A percentile compares a stretch with the other conserved stretches of the same genome.
phyloP scores from a whole-genome alignment of 2,797 vertebrate genomes.

The Poecilia picta region DNA sequence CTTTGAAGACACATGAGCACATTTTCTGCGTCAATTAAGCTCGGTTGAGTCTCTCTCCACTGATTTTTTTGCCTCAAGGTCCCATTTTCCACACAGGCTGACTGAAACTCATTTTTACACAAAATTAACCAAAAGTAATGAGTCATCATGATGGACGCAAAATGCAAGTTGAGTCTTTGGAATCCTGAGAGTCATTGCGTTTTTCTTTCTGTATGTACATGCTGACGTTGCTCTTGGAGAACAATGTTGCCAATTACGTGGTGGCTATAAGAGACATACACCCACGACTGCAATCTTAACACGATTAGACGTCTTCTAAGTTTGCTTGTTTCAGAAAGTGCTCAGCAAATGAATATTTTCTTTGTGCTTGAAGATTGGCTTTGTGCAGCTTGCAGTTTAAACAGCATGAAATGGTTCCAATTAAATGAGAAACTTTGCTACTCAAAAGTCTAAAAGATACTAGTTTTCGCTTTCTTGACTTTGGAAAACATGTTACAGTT shows the following conservation, averaged over 20 bases:
- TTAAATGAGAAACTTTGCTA: neutral
- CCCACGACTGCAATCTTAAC: neutral
- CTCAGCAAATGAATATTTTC: neutral
- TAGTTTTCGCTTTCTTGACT: neutral
- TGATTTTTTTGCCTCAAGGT: slow-evolving; percentile 3
- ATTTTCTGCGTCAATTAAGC: slow-evolving; percentile 7
- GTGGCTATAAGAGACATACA: neutral
- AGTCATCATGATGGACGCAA: neutral
- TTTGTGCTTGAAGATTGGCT: neutral
- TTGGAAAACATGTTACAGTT: neutral
- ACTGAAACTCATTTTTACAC: slow-evolving; percentile 1
- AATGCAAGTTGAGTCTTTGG: neutral
- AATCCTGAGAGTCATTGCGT: no score
- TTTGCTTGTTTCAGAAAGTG: neutral
- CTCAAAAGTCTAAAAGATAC: neutral
- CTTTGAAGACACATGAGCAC: neutral
- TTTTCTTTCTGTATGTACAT: neutral
- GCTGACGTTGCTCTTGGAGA: neutral
- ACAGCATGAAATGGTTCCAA: slow-evolving; percentile 13
- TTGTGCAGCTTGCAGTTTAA: neutral
- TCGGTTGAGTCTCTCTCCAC: slow-evolving; percentile 1
- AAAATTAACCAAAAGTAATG: neutral
- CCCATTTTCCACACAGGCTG: slow-evolving; percentile 4
- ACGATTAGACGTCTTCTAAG: slow-evolving; percentile 32
- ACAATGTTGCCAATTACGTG: slow-evolving; percentile 2